A percentile compares a stretch with the other conserved stretches of the same genome.
Conservation (phyloP, 2,888 invertebrate genomes). For the Meiosimyza decipiens region DNA sequence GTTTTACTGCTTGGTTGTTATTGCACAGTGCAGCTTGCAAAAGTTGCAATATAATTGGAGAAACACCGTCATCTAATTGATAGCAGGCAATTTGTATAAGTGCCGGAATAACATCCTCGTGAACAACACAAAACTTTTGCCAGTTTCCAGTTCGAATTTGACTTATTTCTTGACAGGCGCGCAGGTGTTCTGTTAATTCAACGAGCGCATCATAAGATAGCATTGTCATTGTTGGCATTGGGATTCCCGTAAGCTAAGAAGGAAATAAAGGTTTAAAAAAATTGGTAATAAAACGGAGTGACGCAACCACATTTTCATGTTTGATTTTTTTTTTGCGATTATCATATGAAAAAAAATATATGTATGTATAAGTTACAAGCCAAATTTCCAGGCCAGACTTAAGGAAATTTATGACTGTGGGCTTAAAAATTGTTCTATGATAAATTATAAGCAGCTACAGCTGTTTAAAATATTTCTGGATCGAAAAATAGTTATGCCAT, state of each 20-base stretch:
- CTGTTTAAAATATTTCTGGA: too few species aligned
- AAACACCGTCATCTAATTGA: conserved; percentile 89
- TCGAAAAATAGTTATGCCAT: not conserved
- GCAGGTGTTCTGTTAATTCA: conserved; percentile 92
- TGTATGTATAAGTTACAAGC: not conserved
- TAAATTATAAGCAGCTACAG: not conserved
- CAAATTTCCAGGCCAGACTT: too few species aligned
- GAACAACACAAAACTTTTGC: conserved; percentile 87
- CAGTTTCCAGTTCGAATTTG: conserved; percentile 92
- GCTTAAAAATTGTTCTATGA: not conserved
- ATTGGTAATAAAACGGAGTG: too few species aligned
- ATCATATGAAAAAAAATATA: not conserved
- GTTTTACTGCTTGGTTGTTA: conserved; percentile 60
- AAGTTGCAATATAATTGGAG: conserved; percentile 89
- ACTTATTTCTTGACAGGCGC: conserved; percentile 93
- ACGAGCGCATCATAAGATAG: conserved; percentile 92
- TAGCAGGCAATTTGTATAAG: conserved; percentile 84
- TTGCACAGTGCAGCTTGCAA: conserved; percentile 89
- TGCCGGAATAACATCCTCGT: conserved; percentile 80
- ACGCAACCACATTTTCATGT: too few species aligned
- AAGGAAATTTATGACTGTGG: too few species aligned
- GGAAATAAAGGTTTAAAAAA: not conserved
- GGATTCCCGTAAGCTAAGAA: conserved; percentile 45
- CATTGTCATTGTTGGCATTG: conserved; percentile 62
- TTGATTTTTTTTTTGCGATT: too few species aligned